Evolutionary conservation across 1,140 invertebrate genomes (phyloP).

Genomic region (Calliopsis andreniformis): DNA sequence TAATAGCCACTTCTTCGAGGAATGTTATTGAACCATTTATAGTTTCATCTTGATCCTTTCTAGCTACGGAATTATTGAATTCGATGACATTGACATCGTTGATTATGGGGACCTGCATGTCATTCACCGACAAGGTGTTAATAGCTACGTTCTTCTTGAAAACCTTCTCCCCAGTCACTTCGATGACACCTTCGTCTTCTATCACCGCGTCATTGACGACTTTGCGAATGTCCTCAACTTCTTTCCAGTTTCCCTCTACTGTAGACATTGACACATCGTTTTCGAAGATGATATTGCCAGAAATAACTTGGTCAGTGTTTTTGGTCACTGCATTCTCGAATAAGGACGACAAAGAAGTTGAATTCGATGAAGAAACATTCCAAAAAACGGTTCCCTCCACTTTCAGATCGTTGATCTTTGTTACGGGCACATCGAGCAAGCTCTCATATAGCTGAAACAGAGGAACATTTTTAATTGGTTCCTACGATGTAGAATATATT

Average conservation of each 20-base stretch:
- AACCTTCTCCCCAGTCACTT: slow-evolving; percentile 62
- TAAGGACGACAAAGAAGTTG: slow-evolving; percentile 45
- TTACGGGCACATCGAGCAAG: slow-evolving; percentile 18
- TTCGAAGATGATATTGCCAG: slow-evolving; percentile 41
- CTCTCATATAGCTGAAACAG: slow-evolving; percentile 57
- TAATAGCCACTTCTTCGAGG: slow-evolving; percentile 46
- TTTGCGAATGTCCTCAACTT: slow-evolving; percentile 51
- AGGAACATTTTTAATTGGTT: neutral
- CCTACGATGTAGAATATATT: no score
- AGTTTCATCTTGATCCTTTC: slow-evolving; percentile 55
- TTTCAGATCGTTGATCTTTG: slow-evolving; percentile 29
- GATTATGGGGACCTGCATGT: slow-evolving; percentile 54
- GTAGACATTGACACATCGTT: slow-evolving; percentile 32
- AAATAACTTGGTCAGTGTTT: slow-evolving; percentile 59
- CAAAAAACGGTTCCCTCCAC: slow-evolving; percentile 57
- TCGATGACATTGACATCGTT: slow-evolving; percentile 63
- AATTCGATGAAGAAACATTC: slow-evolving; percentile 18
- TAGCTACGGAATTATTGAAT: slow-evolving; percentile 61
- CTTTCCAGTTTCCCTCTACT: slow-evolving; percentile 10
- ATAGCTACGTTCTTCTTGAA: slow-evolving; percentile 57
- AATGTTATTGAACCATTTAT: slow-evolving; percentile 60
- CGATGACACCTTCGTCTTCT: slow-evolving; percentile 35
- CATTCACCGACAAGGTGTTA: slow-evolving; percentile 36
- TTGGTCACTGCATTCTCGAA: slow-evolving; percentile 67
- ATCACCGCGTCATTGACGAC: slow-evolving; percentile 63